A percentile compares a stretch with the other conserved stretches of the same genome.
phyloP scores from a whole-genome alignment of 2,797 vertebrate species.

The Xiphorhynchus erythropygius region DNA sequence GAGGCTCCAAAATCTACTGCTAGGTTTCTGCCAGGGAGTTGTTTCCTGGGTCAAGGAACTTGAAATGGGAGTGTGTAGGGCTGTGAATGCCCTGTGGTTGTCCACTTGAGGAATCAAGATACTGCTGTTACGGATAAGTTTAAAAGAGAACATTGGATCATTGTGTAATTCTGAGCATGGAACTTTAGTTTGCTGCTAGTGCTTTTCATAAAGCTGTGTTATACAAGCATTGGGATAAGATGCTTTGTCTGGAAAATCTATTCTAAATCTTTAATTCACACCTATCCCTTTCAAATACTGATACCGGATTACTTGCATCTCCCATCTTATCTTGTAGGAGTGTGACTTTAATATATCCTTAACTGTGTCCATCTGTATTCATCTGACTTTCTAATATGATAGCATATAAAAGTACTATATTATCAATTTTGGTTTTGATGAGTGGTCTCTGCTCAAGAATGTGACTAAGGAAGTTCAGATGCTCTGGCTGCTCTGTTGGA shows the following conservation, averaged over 20 bases:
- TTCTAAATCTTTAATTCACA: not conserved
- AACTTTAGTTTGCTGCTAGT: not conserved
- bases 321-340: not conserved
- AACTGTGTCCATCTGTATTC: not conserved
- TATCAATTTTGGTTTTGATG: not conserved
- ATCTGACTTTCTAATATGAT: not conserved
- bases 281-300: not conserved
- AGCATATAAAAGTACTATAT: not conserved
- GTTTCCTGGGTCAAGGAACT: not conserved
- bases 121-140: not conserved
- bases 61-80: not conserved
- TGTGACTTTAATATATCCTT: not conserved
- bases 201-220: not conserved
- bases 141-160: not conserved
- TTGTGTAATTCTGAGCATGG: not conserved
- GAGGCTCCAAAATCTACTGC: not conserved
- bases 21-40: not conserved
- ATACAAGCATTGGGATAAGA: not conserved
- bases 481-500: not conserved
- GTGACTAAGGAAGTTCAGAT: not conserved
- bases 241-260: not conserved
- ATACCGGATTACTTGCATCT: rapidly evolving
- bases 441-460: not conserved
- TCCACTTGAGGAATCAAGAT: not conserved
- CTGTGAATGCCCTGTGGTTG: not conserved